Base-by-base conservation (phyloP, 2,113 vertebrate genomes). In the Albula goreensis region DNA sequence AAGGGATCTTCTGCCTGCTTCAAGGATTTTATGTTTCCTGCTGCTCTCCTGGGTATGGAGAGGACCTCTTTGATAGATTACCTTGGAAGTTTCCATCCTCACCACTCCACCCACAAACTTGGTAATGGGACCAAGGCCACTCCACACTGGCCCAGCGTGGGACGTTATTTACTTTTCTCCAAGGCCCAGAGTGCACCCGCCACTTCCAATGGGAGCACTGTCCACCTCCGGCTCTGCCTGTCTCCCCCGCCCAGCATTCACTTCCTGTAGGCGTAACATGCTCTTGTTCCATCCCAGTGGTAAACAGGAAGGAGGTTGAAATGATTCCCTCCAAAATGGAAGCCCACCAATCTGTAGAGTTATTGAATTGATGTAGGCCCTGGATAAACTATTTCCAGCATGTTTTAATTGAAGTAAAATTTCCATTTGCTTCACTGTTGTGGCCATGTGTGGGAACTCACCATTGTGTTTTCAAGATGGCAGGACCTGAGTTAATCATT, bases 91-190 rank as follows among this genome's bases (percentile, higher is more conserved):
- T 93, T 93, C 91, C 92, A 89, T 83, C 80, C 87, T 85, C 87
- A 22, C 63, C 17, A 22, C 63, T 70, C 22, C 22, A 70, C 31
- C 41, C 83, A 89, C 89, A 89, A 89, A 88, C 90, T 87, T 89
- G 57, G 88, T 60, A 11, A 7, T 6, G n/a, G 80, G 80, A 66
- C 53, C 22, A 22, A 19, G 50, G 86, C 82, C 66, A 60, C 11
- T 56, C 86, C 80, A 82, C 85, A 90, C 84, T 89, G 79, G 87
- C 81, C 85, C 82, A 90, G 91, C 60, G 92, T 92, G 92, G 93
- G 93, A 89, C 87, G 90, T 79, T 93, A 89, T 95, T 95, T 93
- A 90, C 92, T 86, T 89, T 89, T 87, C 86, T 87, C 90, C 87
- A 78, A 48, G 52, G 49, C 50, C 51, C 57, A 41, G 4, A 56